These are phyloP conservation scores for Oxyscelio sp. DNA, from an alignment of 2,888 invertebrate species.

Conservation along the genomic window DNA sequence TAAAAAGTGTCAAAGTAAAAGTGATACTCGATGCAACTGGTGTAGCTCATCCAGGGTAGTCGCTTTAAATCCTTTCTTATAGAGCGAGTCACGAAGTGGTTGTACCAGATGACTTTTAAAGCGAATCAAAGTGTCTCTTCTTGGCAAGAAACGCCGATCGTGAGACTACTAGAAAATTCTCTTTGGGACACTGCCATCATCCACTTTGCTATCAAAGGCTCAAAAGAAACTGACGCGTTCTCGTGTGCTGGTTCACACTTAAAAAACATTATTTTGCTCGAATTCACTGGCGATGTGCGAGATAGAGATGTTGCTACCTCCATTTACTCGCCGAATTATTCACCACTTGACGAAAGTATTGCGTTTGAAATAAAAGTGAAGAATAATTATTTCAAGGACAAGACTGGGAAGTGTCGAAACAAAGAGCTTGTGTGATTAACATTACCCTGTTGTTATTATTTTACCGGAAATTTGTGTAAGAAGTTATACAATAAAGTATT, in stretches of 20 bases:
- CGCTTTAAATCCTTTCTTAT: conserved; percentile 81
- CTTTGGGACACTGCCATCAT: conserved; percentile 86
- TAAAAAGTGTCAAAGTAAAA: conserved; percentile 59
- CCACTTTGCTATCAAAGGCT: conserved; percentile 73
- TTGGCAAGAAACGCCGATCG: conserved; percentile 79
- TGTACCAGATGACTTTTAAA: conserved; percentile 82
- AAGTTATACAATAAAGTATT: too few relatives aligned
- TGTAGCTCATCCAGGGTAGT: conserved; percentile 79
- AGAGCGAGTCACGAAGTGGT: conserved; percentile 74
- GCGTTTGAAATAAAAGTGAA: conserved; percentile 36
- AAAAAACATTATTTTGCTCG: conserved; percentile 75
- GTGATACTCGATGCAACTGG: conserved; percentile 81
- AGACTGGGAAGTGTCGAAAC: not conserved
- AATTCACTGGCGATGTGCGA: conserved; percentile 51
- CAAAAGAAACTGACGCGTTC: conserved; percentile 70
- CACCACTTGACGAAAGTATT: conserved; percentile 63
- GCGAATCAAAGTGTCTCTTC: conserved; percentile 85
- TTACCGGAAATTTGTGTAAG: too few relatives aligned
- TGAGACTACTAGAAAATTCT: conserved; percentile 86
- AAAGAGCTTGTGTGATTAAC: too few relatives aligned
- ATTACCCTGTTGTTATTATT: too few relatives aligned
- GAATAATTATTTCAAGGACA: conserved; percentile 35
- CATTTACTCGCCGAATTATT: conserved; percentile 70
- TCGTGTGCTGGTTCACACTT: conserved; percentile 72
- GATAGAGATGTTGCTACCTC: conserved; percentile 41